Base-by-base conservation (phyloP, 2,797 vertebrate species). In the Molossus molossus region DNA sequence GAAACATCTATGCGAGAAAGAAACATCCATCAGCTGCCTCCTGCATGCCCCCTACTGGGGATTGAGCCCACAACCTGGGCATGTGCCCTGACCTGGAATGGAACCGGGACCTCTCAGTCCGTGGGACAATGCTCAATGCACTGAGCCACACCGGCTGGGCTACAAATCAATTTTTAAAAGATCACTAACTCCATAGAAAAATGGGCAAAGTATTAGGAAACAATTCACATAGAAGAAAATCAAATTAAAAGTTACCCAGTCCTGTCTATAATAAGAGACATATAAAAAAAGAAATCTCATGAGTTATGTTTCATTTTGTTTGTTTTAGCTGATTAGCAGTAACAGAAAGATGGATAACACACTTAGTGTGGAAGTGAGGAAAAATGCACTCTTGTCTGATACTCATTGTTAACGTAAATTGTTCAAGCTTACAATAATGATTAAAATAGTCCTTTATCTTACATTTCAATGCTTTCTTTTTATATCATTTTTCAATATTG, bases 401-500 rank as follows among this genome's bases (percentile, higher is more conserved):
- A 9, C 14, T 70, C 45, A 6, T 17, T 64, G 48, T 18, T 33
- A 45, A 58, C 13, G 12, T 21, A 75, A 81, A 29, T 33, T 6
- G 7, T 25, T 87, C 17, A 40, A 64, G 62, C 8, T 33, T 18
- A 21, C 6, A 20, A 57, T 85, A 57, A 57, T 57, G 27, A 81
- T n/a, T 76, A 87, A 84, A 83, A 75, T 37, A 21, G 37, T 27
- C 58, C 50, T 79, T 55, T 45, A 29, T 79, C 65, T 67, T 84
- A 21, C 23, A 55, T 77, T 40, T 92, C 37, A 80, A 89, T 50
- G 23, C 20, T 64, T 72, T 17, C 13, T 75, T 83, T 91, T 73
- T 23, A 93, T 57, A n/a, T 50, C n/a, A 60, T 45, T 21, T 77
- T 94, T 83, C 27, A 87, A 58, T 90, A 53, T 7, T 75, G 48